Conservation (phyloP, 2,113 vertebrate species). For the Centropus bengalensis region DNA sequence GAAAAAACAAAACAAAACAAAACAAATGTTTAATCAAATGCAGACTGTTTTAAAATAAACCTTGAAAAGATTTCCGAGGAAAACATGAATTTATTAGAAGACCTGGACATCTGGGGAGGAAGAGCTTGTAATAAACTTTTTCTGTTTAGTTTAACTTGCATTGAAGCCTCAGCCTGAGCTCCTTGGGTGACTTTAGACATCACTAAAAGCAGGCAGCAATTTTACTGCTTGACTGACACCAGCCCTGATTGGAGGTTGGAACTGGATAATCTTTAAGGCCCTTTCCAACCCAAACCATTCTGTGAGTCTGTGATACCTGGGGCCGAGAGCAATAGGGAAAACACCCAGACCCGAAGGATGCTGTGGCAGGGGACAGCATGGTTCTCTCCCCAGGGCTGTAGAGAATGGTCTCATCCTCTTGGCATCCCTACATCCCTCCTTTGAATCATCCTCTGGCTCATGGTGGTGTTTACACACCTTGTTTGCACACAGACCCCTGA, state of each 20-base stretch:
- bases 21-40: slow-evolving; percentile 41
- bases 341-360: not conserved
- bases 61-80: not conserved
- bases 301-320: not conserved
- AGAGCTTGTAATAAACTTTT: not conserved
- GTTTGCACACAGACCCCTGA: not conserved
- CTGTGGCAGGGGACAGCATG: fast-evolving
- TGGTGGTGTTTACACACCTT: not conserved
- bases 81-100: not conserved
- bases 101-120: slow-evolving; percentile 55
- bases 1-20: slow-evolving; percentile 13
- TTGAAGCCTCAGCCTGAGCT: not conserved
- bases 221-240: not conserved
- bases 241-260: not conserved
- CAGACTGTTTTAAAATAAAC: slow-evolving; percentile 57
- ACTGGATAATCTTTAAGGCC: too few relatives aligned
- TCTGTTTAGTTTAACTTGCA: not conserved
- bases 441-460: not conserved
- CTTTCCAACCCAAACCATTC: too few relatives aligned
- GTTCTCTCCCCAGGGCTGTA: not conserved
- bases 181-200: not conserved
- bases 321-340: not conserved
- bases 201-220: not conserved
- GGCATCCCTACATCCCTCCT: not conserved
- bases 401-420: not conserved